phyloP scores from a whole-genome alignment of 2,797 vertebrate genomes.

The Erpetoichthys calabaricus region DNA sequence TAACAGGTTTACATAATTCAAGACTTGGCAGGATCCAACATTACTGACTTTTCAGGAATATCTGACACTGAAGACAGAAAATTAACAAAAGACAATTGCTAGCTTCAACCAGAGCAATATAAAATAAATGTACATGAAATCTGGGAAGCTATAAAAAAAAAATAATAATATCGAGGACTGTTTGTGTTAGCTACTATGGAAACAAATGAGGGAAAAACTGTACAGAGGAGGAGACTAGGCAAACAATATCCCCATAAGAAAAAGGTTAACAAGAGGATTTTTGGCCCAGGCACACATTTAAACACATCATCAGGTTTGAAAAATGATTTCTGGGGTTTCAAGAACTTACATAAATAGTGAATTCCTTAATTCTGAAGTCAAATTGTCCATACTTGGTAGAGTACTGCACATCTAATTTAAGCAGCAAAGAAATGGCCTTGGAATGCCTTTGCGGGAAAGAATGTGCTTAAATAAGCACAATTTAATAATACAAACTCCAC shows the following conservation, averaged over 20 bases:
- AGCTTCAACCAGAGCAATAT: conserved; percentile 12
- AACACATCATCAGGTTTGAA: conserved; percentile 13
- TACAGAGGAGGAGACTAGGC: conserved; percentile 7
- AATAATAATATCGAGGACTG: conserved; percentile 9
- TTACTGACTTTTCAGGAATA: conserved; percentile 92
- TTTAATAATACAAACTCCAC: not conserved
- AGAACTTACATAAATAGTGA: conserved; percentile 13
- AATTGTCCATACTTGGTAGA: conserved; percentile 1
- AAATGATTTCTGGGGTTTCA: conserved; percentile 14
- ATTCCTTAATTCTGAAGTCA: conserved; percentile 18
- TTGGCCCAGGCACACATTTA: conserved; percentile 13
- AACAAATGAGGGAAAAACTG: conserved; percentile 7
- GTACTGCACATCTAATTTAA: not conserved
- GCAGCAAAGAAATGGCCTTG: no score
- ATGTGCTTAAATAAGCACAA: not conserved
- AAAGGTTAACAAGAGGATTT: conserved; percentile 18
- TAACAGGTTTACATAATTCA: no score
- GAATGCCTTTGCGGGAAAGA: not conserved
- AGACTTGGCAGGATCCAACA: conserved; percentile 55
- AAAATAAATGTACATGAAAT: conserved; percentile 10
- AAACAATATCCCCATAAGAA: conserved; percentile 12
- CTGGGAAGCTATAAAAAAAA: no score
- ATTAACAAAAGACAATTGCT: conserved; percentile 10
- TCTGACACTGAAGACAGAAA: conserved; percentile 62
- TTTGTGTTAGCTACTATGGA: conserved; percentile 16